These are phyloP conservation scores for Samia ricini DNA, from an alignment of 1,140 invertebrate species.

Conservation along the genomic window DNA sequence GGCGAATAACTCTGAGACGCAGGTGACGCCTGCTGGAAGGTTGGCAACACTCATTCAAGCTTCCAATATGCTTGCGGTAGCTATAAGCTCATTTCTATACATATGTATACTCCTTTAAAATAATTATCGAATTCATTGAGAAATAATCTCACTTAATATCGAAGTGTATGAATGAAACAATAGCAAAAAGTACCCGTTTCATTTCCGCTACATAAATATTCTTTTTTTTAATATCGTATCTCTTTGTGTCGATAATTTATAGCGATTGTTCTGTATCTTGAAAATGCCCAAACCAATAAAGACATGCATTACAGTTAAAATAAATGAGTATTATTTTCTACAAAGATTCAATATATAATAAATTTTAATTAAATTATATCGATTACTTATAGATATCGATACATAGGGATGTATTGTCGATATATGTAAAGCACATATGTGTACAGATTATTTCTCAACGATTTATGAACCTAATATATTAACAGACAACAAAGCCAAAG, in stretches of 20 bases:
- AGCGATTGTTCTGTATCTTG: too few species aligned
- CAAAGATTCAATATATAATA: too few species aligned
- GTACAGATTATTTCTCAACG: not conserved
- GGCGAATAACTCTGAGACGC: conserved; percentile 82
- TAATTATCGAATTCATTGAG: not conserved
- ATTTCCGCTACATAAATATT: too few species aligned
- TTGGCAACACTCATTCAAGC: conserved; percentile 74
- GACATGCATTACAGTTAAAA: too few species aligned
- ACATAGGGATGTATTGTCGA: not conserved
- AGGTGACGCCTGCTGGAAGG: conserved; percentile 68
- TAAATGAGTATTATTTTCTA: too few species aligned
- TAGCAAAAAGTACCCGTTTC: not conserved
- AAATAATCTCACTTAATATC: conserved; percentile 1
- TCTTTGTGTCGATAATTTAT: too few species aligned
- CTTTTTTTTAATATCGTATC: too few species aligned
- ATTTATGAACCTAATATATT: not conserved
- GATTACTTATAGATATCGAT: not conserved
- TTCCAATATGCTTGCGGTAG: conserved; percentile 7
- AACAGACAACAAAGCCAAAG: not conserved
- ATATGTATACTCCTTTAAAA: not conserved
- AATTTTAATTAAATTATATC: too few species aligned
- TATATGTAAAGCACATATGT: not conserved
- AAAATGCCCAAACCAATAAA: too few species aligned
- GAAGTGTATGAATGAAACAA: not conserved
- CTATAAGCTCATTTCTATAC: not conserved